These are phyloP conservation scores for Drosophila gunungcola DNA, from an alignment of 1,140 invertebrate species.

Conservation along the genomic window DNA sequence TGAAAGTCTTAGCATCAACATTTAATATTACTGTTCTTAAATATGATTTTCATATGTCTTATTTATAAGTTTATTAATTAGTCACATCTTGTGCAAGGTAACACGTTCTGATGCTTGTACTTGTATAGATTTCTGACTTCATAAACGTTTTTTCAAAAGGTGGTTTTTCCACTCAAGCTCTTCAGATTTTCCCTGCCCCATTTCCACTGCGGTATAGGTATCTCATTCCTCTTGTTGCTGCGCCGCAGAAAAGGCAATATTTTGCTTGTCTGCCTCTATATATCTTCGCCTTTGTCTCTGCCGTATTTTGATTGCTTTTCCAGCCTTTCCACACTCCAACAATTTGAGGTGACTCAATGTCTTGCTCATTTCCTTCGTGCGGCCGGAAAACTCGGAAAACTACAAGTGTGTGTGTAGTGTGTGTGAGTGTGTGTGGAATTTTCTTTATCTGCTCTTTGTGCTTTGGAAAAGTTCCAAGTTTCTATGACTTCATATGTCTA, in stretches of 20 bases:
- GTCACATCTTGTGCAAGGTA: no score
- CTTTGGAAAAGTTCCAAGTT: conserved; percentile 48
- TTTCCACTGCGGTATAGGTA: conserved; percentile 20
- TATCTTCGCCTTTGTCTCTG: conserved; percentile 75
- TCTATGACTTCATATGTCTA: conserved; percentile 41
- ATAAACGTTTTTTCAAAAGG: background rate
- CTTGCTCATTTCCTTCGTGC: conserved; percentile 77
- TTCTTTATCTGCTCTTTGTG: conserved; percentile 36
- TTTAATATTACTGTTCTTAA: no score
- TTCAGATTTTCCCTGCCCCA: conserved; percentile 7
- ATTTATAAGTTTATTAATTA: no score
- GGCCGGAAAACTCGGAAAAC: conserved; percentile 67
- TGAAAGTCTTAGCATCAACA: no score
- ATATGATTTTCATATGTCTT: no score
- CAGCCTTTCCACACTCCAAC: conserved; percentile 63
- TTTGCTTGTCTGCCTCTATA: conserved; percentile 81
- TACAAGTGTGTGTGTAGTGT: conserved; percentile 23
- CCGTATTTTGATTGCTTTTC: conserved; percentile 78
- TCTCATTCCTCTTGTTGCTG: conserved; percentile 23
- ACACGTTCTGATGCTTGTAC: no score
- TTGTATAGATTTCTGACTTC: no score
- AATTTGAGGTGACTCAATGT: conserved; percentile 76
- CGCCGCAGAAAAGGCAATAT: conserved; percentile 72
- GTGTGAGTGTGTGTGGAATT: conserved; percentile 8
- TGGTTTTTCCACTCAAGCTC: conserved; percentile 2